Evolutionary conservation across 1,140 invertebrate genomes (phyloP).

Genomic region (Lordiphosa stackelbergi): DNA sequence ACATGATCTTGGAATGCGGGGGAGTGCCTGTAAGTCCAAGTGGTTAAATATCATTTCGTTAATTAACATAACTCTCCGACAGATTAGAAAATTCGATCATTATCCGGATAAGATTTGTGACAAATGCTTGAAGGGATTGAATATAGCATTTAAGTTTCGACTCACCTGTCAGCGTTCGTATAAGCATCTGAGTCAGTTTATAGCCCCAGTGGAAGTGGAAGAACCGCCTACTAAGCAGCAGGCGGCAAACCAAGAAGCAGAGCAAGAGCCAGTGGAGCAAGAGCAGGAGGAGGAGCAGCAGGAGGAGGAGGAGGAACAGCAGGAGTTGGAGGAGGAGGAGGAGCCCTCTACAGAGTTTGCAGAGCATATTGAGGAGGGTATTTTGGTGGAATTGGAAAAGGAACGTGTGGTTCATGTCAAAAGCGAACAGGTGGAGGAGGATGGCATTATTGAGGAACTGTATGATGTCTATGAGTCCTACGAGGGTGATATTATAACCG

Average conservation of each 20-base stretch:
- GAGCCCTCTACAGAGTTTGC: slow-evolving; percentile 5
- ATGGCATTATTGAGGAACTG: slow-evolving; percentile 61
- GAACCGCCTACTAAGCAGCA: background rate
- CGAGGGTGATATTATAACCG: slow-evolving; percentile 42
- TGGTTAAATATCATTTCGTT: background rate
- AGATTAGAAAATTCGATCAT: slow-evolving; percentile 73
- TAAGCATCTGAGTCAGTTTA: slow-evolving; percentile 67
- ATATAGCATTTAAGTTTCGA: slow-evolving; percentile 61
- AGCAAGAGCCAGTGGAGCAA: background rate
- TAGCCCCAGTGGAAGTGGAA: slow-evolving; percentile 67
- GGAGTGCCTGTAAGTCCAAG: slow-evolving; percentile 65
- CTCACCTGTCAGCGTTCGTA: slow-evolving; percentile 65
- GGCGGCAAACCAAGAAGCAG: slow-evolving; percentile 1
- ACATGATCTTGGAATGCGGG: slow-evolving; percentile 72
- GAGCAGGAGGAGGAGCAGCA: no score
- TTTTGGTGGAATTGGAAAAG: slow-evolving; percentile 40
- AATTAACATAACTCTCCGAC: background rate
- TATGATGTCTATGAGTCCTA: slow-evolving; percentile 63
- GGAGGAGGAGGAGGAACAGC: slow-evolving; percentile 9
- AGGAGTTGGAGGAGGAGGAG: slow-evolving; percentile 1
- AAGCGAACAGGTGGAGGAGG: slow-evolving; percentile 58
- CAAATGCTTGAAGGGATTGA: slow-evolving; percentile 57
- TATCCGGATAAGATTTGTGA: slow-evolving; percentile 73
- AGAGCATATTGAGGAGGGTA: slow-evolving; percentile 41
- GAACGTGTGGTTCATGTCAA: slow-evolving; percentile 47